Percentiles rank a stretch among this genome's conserved stretches.
phyloP scores from a whole-genome alignment of 23 tunicate genomes.

The Pegea sp. region DNA sequence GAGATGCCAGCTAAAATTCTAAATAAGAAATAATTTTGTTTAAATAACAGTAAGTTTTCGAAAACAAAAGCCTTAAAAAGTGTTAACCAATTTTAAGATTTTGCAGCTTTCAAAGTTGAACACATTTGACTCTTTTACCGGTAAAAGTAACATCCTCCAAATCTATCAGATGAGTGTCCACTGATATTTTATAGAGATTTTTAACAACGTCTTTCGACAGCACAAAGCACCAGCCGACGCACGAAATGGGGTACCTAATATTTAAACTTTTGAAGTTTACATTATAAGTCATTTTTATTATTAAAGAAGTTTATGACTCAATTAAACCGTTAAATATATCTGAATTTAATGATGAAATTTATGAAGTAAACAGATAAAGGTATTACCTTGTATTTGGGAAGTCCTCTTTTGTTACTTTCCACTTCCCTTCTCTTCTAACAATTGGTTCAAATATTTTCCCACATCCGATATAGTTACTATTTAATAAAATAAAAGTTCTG shows the following conservation, averaged over 20 bases:
- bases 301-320: not conserved
- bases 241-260: conserved; percentile 76
- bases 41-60: no score
- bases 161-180: conserved; percentile 48
- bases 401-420: conserved; percentile 57
- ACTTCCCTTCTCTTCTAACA: conserved; percentile 91
- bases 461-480: no score
- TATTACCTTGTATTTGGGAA: conserved; percentile 8
- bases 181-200: conserved; percentile 41
- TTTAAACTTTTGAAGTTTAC: no score
- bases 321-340: not conserved
- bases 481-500: no score
- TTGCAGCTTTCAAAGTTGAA: no score
- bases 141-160: conserved; percentile 84
- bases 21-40: no score
- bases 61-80: no score
- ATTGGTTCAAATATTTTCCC: conserved; percentile 62
- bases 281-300: not conserved
- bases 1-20: no score
- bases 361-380: not conserved
- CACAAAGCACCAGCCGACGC: conserved; percentile 93
- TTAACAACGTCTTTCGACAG: conserved; percentile 33
- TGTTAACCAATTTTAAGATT: no score
- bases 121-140: no score
- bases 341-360: not conserved